Conservation (phyloP, 2,797 vertebrate genomes). For the Agapornis canus region DNA sequence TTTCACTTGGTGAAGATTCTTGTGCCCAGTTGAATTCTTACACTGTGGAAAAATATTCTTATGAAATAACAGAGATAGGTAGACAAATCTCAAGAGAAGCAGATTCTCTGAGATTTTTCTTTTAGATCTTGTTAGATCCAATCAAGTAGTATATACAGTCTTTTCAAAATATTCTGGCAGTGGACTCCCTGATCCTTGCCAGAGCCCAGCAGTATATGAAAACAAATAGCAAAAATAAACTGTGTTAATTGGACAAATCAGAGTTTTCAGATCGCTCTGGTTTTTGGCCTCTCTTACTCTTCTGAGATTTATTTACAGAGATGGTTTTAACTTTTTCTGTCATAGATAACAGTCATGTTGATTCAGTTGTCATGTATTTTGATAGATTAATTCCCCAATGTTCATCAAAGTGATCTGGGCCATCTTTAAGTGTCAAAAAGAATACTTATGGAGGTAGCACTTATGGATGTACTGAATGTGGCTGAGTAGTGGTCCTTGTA, state of each 20-base stretch:
- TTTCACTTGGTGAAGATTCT: neutral
- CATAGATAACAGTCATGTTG: neutral
- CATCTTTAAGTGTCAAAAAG: neutral
- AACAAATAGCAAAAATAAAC: neutral
- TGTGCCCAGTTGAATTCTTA: neutral
- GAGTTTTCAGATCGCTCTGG: neutral
- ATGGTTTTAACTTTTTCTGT: neutral
- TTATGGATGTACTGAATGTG: neutral
- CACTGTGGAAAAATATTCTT: neutral
- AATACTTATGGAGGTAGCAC: neutral
- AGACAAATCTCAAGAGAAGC: neutral
- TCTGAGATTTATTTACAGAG: neutral
- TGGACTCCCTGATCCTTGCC: neutral
- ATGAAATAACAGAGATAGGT: neutral
- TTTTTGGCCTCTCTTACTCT: neutral
- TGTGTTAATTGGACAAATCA: neutral
- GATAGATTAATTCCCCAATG: neutral
- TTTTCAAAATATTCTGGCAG: slow-evolving; percentile 4
- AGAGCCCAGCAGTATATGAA: neutral
- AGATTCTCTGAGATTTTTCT: neutral
- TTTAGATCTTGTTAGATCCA: neutral
- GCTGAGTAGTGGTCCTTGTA: neutral
- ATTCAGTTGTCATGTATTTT: neutral
- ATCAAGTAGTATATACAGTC: neutral
- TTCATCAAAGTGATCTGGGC: neutral